Percentiles rank a stretch among this genome's conserved stretches.
These are phyloP conservation scores for Forficula auricularia DNA, from an alignment of 1,140 invertebrate genomes.

Conservation along the genomic window DNA sequence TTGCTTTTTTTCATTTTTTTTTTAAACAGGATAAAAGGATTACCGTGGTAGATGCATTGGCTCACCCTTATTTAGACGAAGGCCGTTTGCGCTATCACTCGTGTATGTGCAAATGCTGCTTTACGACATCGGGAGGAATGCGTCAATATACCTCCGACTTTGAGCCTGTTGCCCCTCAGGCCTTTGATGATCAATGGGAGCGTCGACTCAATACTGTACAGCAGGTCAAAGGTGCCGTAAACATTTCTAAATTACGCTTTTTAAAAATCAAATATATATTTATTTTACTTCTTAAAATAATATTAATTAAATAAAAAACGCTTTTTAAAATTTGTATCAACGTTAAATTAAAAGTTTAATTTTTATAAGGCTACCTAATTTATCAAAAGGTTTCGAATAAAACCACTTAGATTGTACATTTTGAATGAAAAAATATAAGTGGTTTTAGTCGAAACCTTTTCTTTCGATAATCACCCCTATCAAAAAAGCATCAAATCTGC, in stretches of 20 bases:
- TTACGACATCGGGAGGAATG: slow-evolving; percentile 48
- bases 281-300: neutral
- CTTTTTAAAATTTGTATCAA: no score
- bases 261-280: slow-evolving; percentile 6
- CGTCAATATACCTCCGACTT: slow-evolving; percentile 84
- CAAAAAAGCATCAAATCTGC: no score
- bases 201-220: slow-evolving; percentile 77
- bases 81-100: slow-evolving; percentile 95
- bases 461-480: no score
- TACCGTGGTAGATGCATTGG: slow-evolving; percentile 79
- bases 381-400: no score
- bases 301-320: no score
- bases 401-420: no score
- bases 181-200: slow-evolving; percentile 91
- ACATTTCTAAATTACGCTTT: no score
- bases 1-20: slow-evolving; percentile 5
- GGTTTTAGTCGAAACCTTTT: no score
- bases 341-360: no score
- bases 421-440: no score
- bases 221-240: slow-evolving; percentile 89
- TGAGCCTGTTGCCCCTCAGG: slow-evolving; percentile 71
- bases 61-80: slow-evolving; percentile 93
- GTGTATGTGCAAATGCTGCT: slow-evolving; percentile 99
- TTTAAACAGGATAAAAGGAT: slow-evolving; percentile 72
- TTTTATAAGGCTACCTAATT: no score